Evolutionary conservation across 2,113 vertebrate species (phyloP).

Genomic region (Urocynchramus pylzowi): DNA sequence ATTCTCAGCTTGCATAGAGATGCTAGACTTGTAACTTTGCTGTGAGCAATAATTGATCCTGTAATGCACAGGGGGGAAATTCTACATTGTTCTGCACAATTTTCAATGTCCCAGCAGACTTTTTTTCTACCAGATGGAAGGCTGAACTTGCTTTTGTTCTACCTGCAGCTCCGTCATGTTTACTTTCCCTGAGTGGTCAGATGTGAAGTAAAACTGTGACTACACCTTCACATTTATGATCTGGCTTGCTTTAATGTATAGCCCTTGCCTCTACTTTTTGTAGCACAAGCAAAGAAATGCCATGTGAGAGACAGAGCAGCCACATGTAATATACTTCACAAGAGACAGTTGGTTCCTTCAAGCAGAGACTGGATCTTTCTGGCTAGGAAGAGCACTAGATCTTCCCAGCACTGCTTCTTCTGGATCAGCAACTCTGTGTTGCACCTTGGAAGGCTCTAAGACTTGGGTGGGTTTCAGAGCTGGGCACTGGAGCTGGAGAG

Average conservation of each 20-base stretch:
- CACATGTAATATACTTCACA: not conserved
- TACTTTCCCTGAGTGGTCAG: not conserved
- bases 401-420: not conserved
- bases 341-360: not conserved
- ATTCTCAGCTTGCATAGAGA: not conserved
- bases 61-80: not conserved
- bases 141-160: not conserved
- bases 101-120: not conserved
- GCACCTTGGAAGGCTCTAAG: not conserved
- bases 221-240: not conserved
- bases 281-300: not conserved
- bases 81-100: not conserved
- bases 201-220: not conserved
- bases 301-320: not conserved
- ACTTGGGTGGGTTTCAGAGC: not conserved
- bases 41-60: not conserved
- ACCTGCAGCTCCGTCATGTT: not conserved
- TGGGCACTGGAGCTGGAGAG: not conserved
- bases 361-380: not conserved
- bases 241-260: not conserved
- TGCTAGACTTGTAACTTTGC: not conserved
- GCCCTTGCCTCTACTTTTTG: not conserved
- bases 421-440: accelerated
- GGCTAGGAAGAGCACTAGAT: not conserved
- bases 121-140: not conserved